Evolutionary conservation across 2,113 vertebrate species (phyloP).

Genomic region (Nipponia nippon): DNA sequence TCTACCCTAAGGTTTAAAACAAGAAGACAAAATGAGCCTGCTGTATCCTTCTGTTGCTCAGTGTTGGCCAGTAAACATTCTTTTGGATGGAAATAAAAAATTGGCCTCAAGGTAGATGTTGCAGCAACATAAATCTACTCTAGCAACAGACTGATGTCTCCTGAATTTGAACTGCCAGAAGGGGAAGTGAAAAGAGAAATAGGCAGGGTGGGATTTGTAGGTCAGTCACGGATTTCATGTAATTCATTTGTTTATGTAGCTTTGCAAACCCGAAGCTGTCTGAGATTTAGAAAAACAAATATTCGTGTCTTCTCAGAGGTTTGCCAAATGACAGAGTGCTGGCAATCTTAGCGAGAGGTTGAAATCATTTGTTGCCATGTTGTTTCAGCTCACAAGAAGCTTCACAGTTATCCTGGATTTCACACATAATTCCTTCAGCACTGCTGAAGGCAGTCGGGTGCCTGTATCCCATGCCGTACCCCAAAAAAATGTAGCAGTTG

Average conservation of each 20-base stretch:
- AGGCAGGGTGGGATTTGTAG: constrained; percentile 4
- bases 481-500: background rate
- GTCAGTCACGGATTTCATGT: constrained; percentile 19
- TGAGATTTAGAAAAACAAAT: constrained; percentile 3
- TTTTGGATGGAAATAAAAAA: background rate
- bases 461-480: background rate
- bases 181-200: background rate
- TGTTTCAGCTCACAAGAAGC: background rate
- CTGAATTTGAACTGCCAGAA: constrained; percentile 23
- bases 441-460: background rate
- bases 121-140: background rate
- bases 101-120: constrained; percentile 28
- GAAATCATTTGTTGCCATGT: background rate
- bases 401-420: constrained; percentile 11
- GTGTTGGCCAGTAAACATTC: background rate
- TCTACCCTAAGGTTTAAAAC: background rate
- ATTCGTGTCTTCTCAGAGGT: background rate
- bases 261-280: constrained; percentile 36
- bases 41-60: background rate
- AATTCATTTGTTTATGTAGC: constrained; percentile 37
- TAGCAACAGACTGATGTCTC: background rate
- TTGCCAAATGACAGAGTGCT: background rate
- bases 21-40: background rate
- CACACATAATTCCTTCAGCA: background rate
- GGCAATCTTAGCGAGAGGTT: background rate